Base-by-base conservation (phyloP, 2,113 vertebrate species). In the Callocephalon fimbriatum region DNA sequence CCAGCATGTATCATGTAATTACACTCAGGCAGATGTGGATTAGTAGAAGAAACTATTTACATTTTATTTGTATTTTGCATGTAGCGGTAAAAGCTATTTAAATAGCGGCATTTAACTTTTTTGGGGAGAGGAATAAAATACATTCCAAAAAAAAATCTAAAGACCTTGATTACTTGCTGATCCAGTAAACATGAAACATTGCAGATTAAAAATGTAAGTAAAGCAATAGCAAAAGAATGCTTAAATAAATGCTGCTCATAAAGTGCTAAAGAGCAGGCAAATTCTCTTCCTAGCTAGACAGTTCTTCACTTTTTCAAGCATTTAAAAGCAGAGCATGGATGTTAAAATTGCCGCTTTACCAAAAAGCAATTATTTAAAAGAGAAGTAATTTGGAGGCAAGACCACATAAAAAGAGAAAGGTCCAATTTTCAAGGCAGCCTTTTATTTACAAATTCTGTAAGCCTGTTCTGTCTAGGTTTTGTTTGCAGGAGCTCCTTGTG, bases 111-210 rank as follows among this genome's bases (percentile, higher is more conserved):
- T 97, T 97, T 96, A 95, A 95, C 86, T 96, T 93, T 93, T 94
- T 45, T 10, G 21, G 74, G 80, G 40, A 94, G 71, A 75, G n/a
- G 74, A 93, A 96, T 94, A 97, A 97, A 97, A 96, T 48, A 87
- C 32, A 91, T 97, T 89, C 54, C 32, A 38, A 40, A 40, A 40
- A 91, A 95, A 74, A 97, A 85, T 97, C 89, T 95, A 96, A 98
- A 97, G 95, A 79, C 94, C 62, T 86, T 97, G 96, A 98, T 98
- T 97, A 97, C 97, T 95, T 98, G 97, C 97, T 98, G 96, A 98
- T 92, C 47, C 53, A 95, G 91, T 95, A 97, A 97, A 97, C 86
- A 97, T 58, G 93, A 96, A 97, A 96, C n/a, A 83, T 23, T 70
- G 65, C 29, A 92, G 84, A 97, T 50, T 92, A 96, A 97, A 97